Evolutionary conservation across 2,113 vertebrate genomes (phyloP).

Genomic region (Paradoxurus hermaphroditus): DNA sequence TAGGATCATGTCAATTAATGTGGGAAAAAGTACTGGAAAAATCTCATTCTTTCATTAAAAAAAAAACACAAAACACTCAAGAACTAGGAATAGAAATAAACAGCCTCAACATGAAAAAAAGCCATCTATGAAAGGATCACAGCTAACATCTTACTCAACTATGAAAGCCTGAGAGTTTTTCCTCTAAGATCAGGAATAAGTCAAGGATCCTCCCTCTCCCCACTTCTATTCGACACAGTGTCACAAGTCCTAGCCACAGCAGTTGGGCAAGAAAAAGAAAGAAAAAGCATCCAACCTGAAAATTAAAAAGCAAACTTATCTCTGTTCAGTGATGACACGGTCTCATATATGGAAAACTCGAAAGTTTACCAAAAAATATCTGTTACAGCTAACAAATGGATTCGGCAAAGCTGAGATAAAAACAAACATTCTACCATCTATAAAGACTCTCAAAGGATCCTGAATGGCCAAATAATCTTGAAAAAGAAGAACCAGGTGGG

Average conservation of each 20-base stretch:
- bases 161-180: neutral
- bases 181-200: neutral
- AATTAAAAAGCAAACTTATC: neutral
- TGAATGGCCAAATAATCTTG: no score
- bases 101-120: neutral
- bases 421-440: no score
- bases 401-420: neutral
- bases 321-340: neutral
- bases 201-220: neutral
- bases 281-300: neutral
- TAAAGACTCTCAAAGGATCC: neutral
- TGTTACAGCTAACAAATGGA: neutral
- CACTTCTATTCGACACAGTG: neutral
- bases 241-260: neutral
- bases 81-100: neutral
- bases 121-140: neutral
- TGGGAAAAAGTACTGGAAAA: neutral
- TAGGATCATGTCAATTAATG: neutral
- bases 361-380: neutral
- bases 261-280: neutral
- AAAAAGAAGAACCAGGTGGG: neutral
- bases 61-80: neutral
- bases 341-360: neutral
- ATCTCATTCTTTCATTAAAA: neutral
- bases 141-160: neutral